Evolutionary conservation across 2,888 invertebrate species (phyloP), one percentile per base, ranked within the genome.

Genomic region (Ommatoiulus sabulosus): DNA sequence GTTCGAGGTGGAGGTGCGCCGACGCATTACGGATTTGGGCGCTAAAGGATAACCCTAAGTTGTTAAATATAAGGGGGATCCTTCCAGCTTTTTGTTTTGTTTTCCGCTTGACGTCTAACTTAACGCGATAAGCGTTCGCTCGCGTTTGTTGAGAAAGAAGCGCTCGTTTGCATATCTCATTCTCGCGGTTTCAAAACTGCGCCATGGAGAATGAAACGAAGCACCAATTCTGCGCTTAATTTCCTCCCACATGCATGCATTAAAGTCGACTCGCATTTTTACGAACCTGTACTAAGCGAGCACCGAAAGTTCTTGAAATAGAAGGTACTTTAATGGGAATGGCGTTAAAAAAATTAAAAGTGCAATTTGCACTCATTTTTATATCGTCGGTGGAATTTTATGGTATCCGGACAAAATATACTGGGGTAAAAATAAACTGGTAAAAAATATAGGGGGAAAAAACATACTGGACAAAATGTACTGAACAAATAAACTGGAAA

Each of bases 111-210:
- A 80, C 43, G 84, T 15, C 80, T 88, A 72, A 44, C 43, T 88
- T 88, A 88, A 88, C 88, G 84, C 88, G 88, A 88, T 88, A 88
- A 88, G 84, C 84, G 44, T 84, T 84, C 43, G 17, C 84, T 5
- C 12, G n/a, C 24, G 80, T 80, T 12, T 5, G 10, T 4, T 1
- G 35, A 35, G 35, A 84, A 44, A 84, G 84, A 84, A 43, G 12
- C 84, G 24, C 57, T 57, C 57, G 57, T 57, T 57, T 57, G 57
- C 57, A 57, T 57, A 57, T 57, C 15, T 57, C 57, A 17, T 17
- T 57, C 57, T 57, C 57, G 57, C 57, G 57, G 57, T 35, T 57
- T 57, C 3, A 17, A 57, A 57, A 57, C 57, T 48, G 48, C 48
- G 12, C 12, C 35, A 48, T 12, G 57, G 57, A 57, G 57, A 17